Conservation (phyloP, 2,888 invertebrate genomes). For the Amiota communis region DNA sequence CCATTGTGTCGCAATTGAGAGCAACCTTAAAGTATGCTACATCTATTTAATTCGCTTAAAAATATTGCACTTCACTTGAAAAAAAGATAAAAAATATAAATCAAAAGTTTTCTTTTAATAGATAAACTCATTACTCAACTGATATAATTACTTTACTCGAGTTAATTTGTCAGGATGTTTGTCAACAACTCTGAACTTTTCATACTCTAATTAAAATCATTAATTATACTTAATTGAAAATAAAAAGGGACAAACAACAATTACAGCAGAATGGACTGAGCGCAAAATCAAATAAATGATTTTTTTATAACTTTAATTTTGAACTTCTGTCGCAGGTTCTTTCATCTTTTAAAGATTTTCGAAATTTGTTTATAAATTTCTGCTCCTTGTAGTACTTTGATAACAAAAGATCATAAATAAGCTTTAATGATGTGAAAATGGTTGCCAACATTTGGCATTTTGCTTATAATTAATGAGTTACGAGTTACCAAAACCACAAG, state of each 20-base stretch:
- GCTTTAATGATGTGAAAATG: conserved; percentile 29
- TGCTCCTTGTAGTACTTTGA: neutral
- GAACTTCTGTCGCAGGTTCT: neutral
- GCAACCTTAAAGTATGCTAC: too few relatives aligned
- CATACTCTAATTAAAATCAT: conserved; percentile 21
- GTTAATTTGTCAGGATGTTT: conserved; percentile 24
- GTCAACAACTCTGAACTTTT: conserved; percentile 25
- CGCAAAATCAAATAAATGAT: neutral
- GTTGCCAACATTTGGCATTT: conserved; percentile 27
- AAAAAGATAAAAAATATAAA: too few relatives aligned
- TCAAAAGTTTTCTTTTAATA: neutral
- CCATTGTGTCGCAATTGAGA: too few relatives aligned
- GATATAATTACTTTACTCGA: conserved; percentile 19
- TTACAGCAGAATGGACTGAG: neutral
- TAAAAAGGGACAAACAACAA: neutral
- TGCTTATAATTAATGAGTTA: conserved; percentile 26
- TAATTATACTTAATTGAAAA: conserved; percentile 13
- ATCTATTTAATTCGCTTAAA: too few relatives aligned
- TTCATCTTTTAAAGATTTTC: neutral
- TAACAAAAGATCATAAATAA: conserved; percentile 28
- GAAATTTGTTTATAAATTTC: conserved; percentile 10
- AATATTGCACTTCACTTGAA: too few relatives aligned
- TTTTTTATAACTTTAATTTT: conserved; percentile 5
- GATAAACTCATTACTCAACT: conserved; percentile 22
- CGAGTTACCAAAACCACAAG: neutral